A percentile compares a stretch with the other conserved stretches of the same genome.
phyloP scores from a whole-genome alignment of 30 jellyfish, hydroid and myxozoan species.

The Phacellophora camtschatica region DNA sequence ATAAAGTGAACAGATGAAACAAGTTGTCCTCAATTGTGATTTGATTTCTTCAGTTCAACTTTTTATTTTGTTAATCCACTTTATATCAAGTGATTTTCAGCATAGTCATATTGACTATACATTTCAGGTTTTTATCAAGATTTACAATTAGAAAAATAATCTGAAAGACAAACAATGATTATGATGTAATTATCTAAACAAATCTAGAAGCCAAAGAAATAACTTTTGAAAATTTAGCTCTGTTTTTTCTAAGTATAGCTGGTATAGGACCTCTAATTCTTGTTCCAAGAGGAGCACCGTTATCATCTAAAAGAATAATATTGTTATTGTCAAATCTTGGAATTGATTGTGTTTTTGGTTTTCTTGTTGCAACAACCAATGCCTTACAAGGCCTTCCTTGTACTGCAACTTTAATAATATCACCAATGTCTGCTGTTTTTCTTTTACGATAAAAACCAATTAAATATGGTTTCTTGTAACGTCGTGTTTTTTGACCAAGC shows the following conservation, averaged over 20 bases:
- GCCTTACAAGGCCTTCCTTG: slow-evolving; percentile 96
- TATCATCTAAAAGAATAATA: slow-evolving; percentile 90
- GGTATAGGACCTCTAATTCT: slow-evolving; percentile 92
- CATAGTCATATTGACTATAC: too few species aligned
- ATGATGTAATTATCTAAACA: slow-evolving; percentile 22
- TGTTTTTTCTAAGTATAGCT: slow-evolving; percentile 63
- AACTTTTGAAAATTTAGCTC: slow-evolving; percentile 83
- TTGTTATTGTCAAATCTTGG: slow-evolving; percentile 96
- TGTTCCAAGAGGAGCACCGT: slow-evolving; percentile 89
- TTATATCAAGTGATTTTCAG: too few species aligned
- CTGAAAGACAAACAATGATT: not conserved
- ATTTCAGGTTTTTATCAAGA: too few species aligned
- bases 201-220: slow-evolving; percentile 77
- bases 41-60: too few species aligned
- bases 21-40: too few species aligned
- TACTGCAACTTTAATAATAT: slow-evolving; percentile 86
- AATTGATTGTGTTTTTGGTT: slow-evolving; percentile 71
- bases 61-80: too few species aligned
- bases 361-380: slow-evolving; percentile 92
- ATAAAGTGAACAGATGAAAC: too few species aligned
- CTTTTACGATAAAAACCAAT: slow-evolving; percentile 96
- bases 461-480: slow-evolving; percentile 90
- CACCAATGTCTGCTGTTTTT: slow-evolving; percentile 97
- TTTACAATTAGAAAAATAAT: too few species aligned
- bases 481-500: slow-evolving; percentile 78